These are phyloP conservation scores for Sialis lutaria DNA, from an alignment of 2,888 invertebrate species.

Conservation along the genomic window DNA sequence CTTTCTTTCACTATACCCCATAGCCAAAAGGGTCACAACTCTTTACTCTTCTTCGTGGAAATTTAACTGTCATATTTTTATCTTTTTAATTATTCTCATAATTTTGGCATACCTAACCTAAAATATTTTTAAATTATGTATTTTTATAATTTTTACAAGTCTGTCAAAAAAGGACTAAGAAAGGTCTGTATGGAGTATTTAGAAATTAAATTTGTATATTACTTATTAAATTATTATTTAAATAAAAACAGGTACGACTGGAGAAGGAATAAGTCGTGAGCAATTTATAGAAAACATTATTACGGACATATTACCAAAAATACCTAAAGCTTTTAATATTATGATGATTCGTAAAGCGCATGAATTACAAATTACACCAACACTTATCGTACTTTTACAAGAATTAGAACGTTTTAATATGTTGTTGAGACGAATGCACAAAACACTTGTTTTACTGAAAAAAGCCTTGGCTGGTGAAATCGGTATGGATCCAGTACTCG, in stretches of 20 bases:
- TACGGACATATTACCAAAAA: constrained; percentile 54
- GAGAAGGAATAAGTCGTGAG: constrained; percentile 63
- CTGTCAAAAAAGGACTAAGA: not conserved
- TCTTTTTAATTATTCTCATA: too few relatives aligned
- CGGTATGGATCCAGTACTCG: constrained; percentile 73
- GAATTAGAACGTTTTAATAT: constrained; percentile 78
- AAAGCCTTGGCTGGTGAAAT: constrained; percentile 84
- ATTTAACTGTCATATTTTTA: too few relatives aligned
- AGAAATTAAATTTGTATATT: too few relatives aligned
- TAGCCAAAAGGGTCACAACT: too few relatives aligned
- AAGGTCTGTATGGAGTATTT: too few relatives aligned
- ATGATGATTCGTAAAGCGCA: constrained; percentile 64
- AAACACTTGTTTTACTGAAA: constrained; percentile 51
- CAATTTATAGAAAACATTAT: constrained; percentile 70
- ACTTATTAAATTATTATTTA: too few relatives aligned
- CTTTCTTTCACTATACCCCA: too few relatives aligned
- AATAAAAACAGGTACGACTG: constrained; percentile 32
- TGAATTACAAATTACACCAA: constrained; percentile 65
- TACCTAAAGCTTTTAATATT: constrained; percentile 63
- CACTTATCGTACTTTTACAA: constrained; percentile 73
- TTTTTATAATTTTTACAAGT: constrained; percentile 1
- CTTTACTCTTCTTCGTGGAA: too few relatives aligned
- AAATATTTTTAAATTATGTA: too few relatives aligned
- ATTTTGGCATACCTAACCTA: too few relatives aligned
- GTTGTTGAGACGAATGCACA: constrained; percentile 50